phyloP scores from a whole-genome alignment of 2,113 vertebrate genomes.

The Sinocyclocheilus anshuiensis region DNA sequence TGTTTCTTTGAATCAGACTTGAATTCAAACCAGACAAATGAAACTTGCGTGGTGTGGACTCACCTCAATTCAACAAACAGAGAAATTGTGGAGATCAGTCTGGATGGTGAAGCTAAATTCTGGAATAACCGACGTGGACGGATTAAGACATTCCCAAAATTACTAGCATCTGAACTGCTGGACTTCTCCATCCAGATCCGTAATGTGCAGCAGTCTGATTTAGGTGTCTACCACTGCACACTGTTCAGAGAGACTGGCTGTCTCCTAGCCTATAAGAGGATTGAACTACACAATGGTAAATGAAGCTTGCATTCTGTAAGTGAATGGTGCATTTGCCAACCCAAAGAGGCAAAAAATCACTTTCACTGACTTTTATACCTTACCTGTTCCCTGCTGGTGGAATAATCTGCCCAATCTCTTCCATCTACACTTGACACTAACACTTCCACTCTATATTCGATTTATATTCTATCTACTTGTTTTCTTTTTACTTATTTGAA shows the following conservation, averaged over 20 bases:
- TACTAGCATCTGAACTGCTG: background rate
- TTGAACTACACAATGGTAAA: background rate
- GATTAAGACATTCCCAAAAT: slow-evolving; percentile 16
- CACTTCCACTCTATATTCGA: no score
- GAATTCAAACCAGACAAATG: background rate
- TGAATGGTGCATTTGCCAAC: no score
- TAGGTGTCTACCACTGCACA: slow-evolving; percentile 37
- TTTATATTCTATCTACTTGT: no score
- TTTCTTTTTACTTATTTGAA: no score
- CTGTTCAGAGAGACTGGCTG: background rate
- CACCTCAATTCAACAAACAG: background rate
- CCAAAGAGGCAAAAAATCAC: no score
- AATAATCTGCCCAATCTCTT: no score
- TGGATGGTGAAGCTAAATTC: background rate
- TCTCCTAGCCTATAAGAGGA: background rate
- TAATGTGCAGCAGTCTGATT: slow-evolving; percentile 34
- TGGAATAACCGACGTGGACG: slow-evolving; percentile 11
- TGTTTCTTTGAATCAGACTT: slow-evolving; percentile 23
- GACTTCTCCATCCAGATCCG: slow-evolving; percentile 32
- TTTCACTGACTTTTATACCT: no score
- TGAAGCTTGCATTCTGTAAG: no score
- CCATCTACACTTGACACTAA: no score
- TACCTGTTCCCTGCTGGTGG: no score
- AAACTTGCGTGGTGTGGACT: slow-evolving; percentile 18
- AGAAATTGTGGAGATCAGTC: slow-evolving; percentile 18